These are phyloP conservation scores for Therioaphis trifolii DNA, from an alignment of 2,888 invertebrate species.

Conservation along the genomic window DNA sequence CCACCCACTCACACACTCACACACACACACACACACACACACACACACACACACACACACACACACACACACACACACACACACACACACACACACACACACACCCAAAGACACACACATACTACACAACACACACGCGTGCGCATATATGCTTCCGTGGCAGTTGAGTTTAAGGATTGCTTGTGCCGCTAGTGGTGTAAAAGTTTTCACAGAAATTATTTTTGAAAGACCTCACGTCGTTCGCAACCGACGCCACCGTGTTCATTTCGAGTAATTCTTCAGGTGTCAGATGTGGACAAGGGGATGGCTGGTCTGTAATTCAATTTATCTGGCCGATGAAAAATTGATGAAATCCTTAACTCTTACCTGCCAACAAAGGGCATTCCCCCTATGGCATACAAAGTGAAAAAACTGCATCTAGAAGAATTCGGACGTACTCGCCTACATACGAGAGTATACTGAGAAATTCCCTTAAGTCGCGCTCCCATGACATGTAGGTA, in stretches of 20 bases:
- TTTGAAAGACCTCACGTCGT: conserved; percentile 15
- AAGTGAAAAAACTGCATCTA: background rate
- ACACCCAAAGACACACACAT: too few relatives aligned
- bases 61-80: too few relatives aligned
- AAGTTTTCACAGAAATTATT: conserved; percentile 55
- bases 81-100: too few relatives aligned
- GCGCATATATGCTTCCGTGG: background rate
- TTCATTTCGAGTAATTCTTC: conserved; percentile 47
- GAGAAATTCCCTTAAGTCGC: conserved; percentile 36
- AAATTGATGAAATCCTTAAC: conserved; percentile 42
- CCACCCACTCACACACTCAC: background rate
- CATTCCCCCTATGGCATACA: background rate
- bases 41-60: too few relatives aligned
- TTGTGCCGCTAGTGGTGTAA: background rate
- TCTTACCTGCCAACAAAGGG: background rate
- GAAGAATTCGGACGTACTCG: too few relatives aligned
- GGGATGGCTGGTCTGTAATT: conserved; percentile 3
- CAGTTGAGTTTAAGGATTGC: conserved; percentile 14
- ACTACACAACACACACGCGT: too few relatives aligned
- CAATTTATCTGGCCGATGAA: conserved; percentile 37
- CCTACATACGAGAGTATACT: background rate
- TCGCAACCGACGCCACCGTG: background rate
- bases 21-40: too few relatives aligned
- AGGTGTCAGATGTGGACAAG: conserved; percentile 4
- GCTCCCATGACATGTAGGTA: background rate